These are phyloP conservation scores for Apteryx owenii DNA, from an alignment of 2,113 vertebrate genomes.

Conservation along the genomic window DNA sequence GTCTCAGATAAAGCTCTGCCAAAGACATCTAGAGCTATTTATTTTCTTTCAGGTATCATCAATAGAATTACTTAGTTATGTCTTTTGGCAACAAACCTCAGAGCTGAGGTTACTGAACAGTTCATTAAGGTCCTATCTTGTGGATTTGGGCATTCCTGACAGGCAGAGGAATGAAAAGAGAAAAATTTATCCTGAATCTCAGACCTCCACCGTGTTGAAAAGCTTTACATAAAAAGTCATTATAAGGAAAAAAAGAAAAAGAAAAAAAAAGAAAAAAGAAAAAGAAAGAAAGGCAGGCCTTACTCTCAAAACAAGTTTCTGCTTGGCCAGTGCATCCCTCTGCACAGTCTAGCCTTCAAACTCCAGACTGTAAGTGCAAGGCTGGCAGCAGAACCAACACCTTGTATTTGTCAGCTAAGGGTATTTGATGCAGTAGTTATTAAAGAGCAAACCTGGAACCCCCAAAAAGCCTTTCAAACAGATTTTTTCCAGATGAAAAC, in stretches of 20 bases:
- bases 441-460: neutral
- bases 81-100: neutral
- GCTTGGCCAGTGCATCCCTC: neutral
- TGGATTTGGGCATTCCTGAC: neutral
- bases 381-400: neutral
- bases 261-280: no score
- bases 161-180: neutral
- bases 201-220: no score
- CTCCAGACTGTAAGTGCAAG: rapidly evolving
- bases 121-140: neutral
- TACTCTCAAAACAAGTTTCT: neutral
- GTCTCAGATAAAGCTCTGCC: neutral
- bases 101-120: neutral
- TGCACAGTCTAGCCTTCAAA: rapidly evolving
- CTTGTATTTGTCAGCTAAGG: no score
- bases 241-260: no score
- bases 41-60: neutral
- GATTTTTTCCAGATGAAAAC: neutral
- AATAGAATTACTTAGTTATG: neutral
- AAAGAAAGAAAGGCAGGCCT: neutral
- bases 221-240: no score
- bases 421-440: neutral
- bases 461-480: neutral
- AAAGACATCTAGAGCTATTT: neutral
- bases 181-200: neutral